These are phyloP conservation scores for Cremastinae sp. DNA, from an alignment of 2,888 invertebrate genomes.

Conservation along the genomic window DNA sequence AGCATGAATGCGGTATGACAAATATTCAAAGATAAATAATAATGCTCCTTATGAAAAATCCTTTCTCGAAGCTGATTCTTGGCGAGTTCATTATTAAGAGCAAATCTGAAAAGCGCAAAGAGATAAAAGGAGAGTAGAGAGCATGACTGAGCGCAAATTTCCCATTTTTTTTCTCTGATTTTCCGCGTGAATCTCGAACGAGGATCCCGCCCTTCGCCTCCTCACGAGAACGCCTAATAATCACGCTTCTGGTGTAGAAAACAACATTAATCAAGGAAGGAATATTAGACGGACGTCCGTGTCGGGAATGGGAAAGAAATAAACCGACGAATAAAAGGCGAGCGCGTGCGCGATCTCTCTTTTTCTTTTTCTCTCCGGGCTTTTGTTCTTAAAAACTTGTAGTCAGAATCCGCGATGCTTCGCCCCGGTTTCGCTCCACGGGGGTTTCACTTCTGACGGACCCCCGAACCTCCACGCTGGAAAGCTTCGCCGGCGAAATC, in stretches of 20 bases:
- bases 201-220: conserved; percentile 43
- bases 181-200: conserved; percentile 7
- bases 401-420: conserved; percentile 14
- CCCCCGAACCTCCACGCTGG: conserved; percentile 34
- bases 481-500: conserved; percentile 41
- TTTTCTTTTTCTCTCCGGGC: conserved; percentile 16
- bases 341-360: conserved; percentile 42
- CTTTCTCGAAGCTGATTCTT: neutral
- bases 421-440: conserved; percentile 62
- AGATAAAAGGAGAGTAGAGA: conserved; percentile 26
- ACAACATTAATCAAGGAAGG: conserved; percentile 61
- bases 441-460: conserved; percentile 55
- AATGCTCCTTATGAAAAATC: conserved; percentile 28
- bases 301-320: conserved; percentile 43
- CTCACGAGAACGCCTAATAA: conserved; percentile 49
- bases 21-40: no score
- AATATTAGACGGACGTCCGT: conserved; percentile 55
- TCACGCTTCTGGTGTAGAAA: conserved; percentile 52
- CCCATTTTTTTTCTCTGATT: conserved; percentile 17
- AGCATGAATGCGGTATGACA: no score
- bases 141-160: conserved; percentile 50
- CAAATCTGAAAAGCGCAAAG: conserved; percentile 6
- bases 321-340: conserved; percentile 52
- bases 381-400: conserved; percentile 14
- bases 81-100: neutral